Base-by-base conservation (phyloP, 2,888 invertebrate species). In the Athripsodes cinereus region DNA sequence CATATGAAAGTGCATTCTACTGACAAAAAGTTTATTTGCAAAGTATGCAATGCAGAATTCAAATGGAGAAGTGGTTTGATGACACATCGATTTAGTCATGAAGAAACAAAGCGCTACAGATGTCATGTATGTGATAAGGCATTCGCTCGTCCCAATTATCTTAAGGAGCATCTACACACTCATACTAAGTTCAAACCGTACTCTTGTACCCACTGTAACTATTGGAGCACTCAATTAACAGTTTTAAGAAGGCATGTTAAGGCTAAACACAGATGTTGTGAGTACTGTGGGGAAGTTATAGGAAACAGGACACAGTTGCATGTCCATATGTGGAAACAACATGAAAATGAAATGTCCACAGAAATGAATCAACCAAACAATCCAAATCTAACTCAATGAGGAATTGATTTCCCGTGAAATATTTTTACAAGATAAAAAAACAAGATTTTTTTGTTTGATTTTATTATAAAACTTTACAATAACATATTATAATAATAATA, bases 161-260 rank as follows among this genome's bases (percentile, higher is more conserved):
- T 57, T 6, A 47, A 34, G 22, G 51, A 53, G 16, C 57, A 57
- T 35, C n/a, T 53, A 62, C 69, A 67, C 50, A 70, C 74, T 2
- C 81, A 80, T 65, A 68, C 68, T 6, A 71, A 70, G 0, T 69
- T 69, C 56, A 70, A 68, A 55, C 63, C 66, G 1, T 78, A 73
- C 65, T 66, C 67, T 0, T 83, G 83, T 64, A 66, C 68, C 16
- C 65, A 69, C 1, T 82, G 83, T 63, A 2, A n/a, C 5, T 53
- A 53, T 22, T 21, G 20, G 21, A 22, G 44, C 21, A 65, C 68
- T 40, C 69, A 70, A 56, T 64, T 66, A n/a, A 66, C 67, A 52
- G 68, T 69, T 31, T 65, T 68, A 61, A 61, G 63, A 3, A 68
- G 66, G 48, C 69, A 70, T 57, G 63, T 63, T 53, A 59, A 51